A percentile compares a stretch with the other conserved stretches of the same genome.
Evolutionary conservation across 2,888 invertebrate genomes (phyloP).

Genomic region (Linyphia triangularis): DNA sequence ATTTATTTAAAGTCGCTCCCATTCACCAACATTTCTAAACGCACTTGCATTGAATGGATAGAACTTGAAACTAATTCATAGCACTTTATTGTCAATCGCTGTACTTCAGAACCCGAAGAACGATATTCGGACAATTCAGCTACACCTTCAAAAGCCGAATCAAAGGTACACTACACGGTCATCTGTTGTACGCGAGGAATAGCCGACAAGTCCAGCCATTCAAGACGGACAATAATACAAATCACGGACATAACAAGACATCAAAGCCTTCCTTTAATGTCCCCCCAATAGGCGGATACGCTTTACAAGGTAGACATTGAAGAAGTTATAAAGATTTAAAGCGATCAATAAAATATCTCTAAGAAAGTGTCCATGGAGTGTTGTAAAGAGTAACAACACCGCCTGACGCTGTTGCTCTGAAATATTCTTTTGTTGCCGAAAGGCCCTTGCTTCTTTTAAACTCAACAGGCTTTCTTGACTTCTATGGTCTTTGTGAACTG

Average conservation of each 20-base stretch:
- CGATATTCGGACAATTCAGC: background rate
- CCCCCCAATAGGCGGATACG: constrained; percentile 42
- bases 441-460: constrained; percentile 1
- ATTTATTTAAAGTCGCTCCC: too few species aligned
- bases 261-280: constrained; percentile 48
- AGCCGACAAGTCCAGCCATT: constrained; percentile 43
- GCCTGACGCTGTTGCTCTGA: background rate
- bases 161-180: constrained; percentile 33
- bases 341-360: constrained; percentile 48
- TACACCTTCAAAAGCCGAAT: constrained; percentile 27
- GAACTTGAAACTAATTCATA: background rate
- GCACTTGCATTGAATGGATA: background rate
- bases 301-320: constrained; percentile 11
- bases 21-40: background rate
- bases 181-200: constrained; percentile 4
- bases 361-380: constrained; percentile 11
- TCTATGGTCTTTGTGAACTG: constrained; percentile 74
- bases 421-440: constrained; percentile 30
- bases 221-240: constrained; percentile 26
- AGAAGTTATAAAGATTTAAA: constrained; percentile 50
- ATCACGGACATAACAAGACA: constrained; percentile 51
- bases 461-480: constrained; percentile 73
- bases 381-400: constrained; percentile 8
- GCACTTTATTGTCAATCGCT: constrained; percentile 3
- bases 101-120: background rate